Conservation (phyloP, 2,113 vertebrate genomes). For the Thamnophis sirtalis region DNA sequence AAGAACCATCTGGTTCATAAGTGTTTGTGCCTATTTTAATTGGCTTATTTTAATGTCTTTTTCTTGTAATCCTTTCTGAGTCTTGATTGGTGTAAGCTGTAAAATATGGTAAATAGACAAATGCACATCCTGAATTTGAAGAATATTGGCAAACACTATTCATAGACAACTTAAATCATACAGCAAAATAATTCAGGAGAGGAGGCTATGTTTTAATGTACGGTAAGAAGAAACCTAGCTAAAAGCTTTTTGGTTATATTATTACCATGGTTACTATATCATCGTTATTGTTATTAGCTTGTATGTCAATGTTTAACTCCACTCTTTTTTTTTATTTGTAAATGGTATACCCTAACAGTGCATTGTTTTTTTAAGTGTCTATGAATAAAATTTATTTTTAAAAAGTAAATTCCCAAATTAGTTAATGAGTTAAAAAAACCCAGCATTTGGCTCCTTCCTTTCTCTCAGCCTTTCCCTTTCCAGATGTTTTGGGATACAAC, state of each 20-base stretch:
- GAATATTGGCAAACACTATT: neutral
- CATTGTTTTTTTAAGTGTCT: too few species aligned
- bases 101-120: neutral
- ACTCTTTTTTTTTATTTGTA: too few species aligned
- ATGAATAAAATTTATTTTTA: too few species aligned
- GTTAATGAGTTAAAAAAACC: too few species aligned
- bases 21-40: neutral
- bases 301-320: too few species aligned
- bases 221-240: too few species aligned
- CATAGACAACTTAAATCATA: neutral
- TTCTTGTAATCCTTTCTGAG: neutral
- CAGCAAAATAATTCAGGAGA: neutral
- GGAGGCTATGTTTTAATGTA: neutral
- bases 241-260: too few species aligned
- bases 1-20: neutral
- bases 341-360: too few species aligned
- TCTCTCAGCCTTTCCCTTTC: neutral
- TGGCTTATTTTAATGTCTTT: neutral
- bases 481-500: neutral
- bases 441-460: neutral
- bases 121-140: neutral
- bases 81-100: neutral
- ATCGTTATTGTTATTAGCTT: too few species aligned
- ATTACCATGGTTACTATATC: too few species aligned
- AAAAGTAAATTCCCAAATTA: neutral